Percentiles rank a stretch among this genome's conserved stretches.
Conservation (phyloP, 2,113 vertebrate genomes). For the Gymnogyps californianus region DNA sequence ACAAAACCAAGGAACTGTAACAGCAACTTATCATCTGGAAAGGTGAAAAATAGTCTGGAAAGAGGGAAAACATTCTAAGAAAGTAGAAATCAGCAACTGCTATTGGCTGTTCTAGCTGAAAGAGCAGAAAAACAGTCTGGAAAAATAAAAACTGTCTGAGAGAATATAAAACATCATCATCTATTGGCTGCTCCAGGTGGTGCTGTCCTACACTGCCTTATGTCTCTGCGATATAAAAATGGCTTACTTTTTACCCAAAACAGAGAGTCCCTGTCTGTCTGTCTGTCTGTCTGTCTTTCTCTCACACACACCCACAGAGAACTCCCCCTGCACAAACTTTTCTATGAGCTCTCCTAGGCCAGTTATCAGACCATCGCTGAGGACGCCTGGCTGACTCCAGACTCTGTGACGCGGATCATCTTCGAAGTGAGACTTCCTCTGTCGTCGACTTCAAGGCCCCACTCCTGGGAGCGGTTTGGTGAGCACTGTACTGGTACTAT, state of each 20-base stretch:
- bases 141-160: background rate
- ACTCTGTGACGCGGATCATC: rapidly evolving
- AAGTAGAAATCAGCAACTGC: background rate
- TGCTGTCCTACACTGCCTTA: background rate
- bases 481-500: background rate
- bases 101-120: background rate
- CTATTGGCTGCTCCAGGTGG: background rate
- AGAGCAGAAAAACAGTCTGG: background rate
- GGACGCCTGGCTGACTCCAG: background rate
- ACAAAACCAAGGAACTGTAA: background rate
- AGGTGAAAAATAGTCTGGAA: background rate
- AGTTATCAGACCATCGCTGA: background rate
- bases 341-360: background rate
- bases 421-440: background rate
- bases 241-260: background rate
- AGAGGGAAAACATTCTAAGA: background rate
- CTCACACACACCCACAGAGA: background rate
- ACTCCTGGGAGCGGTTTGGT: background rate
- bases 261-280: too few species aligned
- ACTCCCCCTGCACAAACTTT: background rate
- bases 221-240: background rate
- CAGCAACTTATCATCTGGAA: background rate
- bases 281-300: background rate
- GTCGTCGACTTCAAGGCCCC: background rate
- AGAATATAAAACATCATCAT: background rate